Evolutionary conservation across 1,140 invertebrate genomes (phyloP), one percentile per base, ranked within the genome.

Genomic region (Drosophila triauraria): DNA sequence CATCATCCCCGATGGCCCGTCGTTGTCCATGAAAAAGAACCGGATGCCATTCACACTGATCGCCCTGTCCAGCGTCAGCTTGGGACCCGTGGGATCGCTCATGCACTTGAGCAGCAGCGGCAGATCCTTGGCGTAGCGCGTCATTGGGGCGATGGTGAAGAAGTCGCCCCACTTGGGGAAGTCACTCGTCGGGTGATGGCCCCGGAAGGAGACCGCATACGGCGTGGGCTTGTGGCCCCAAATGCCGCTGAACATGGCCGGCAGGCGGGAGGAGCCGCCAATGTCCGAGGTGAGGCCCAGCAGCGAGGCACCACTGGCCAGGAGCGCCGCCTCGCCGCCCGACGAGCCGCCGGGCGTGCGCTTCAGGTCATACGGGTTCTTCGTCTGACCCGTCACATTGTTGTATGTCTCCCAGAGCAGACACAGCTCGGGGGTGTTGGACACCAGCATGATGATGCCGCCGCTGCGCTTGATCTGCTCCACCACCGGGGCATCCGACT

Each of bases 361-460:
- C 30, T 95, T 95, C 42, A 95, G 94, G 91, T 99, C 96, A 88
- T 99, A 98, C 0, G 98, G 98, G 93, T 99, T 99, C 75, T 94
- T 95, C 0, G 98, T 98, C 20, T 95, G 93, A 1, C 98, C 98
- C 54, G 96, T 97, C 0, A 98, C 94, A 60, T 96, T 96, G 93
- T 99, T 99, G 70, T 95, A 96, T 0, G 96, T 97, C 93, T 99
- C 98, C 95, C 96, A 98, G 93, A 96, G 97, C 94, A 98, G 94
- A 77, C 97, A 98, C n/a, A 98, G 93, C 92, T 99, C 98, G 3
- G 98, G 97, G 1, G 97, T 96, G 92, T 99, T 99, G 17, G 97
- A 98, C 1, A 98, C 95, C n/a, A 92, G 69, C 12, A 99, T 92
- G 4, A 96, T 95, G 76, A 99, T 98, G 15, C 96, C 97, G n/a